Evolutionary conservation across 2,888 invertebrate genomes (phyloP), one percentile per base, ranked within the genome.

Genomic region (Drosophila leonis): DNA sequence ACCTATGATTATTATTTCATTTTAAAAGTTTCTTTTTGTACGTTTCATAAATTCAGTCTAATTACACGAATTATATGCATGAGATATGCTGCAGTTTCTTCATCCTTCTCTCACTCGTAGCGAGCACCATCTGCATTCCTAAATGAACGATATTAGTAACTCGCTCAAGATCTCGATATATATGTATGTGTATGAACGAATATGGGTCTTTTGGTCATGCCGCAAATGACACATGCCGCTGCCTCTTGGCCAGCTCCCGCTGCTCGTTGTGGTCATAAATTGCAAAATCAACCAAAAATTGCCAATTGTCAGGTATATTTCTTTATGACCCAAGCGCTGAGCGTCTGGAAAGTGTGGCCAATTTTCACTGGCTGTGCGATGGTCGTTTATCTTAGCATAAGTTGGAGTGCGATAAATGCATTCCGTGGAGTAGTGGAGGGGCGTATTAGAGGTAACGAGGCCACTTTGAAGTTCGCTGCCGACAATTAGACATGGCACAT

Each of bases 401-500:
- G 83, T 84, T 90, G 90, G 65, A 88, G 81, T 75, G 82, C 90
- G 90, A 90, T 92, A 92, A 91, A 92, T 91, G 91, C 91, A 85
- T 90, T 88, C 85, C 82, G 77, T 69, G 82, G 77, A 61, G 57
- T 65, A 56, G 33, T 42, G 55, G 61, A 20, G 78, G 24, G 5
- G 69, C 37, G n/a, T 18, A 4, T 29, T 31, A 51, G 52, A 52
- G 52, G 33, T 33, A 52, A 65, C 31, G 42, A 48, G 41, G 41
- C 82, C 78, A 72, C 83, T 80, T 83, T 80, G 78, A 80, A 74
- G 77, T 65, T 56, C 68, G 65, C 62, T 65, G 86, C 82, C 82
- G 76, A 82, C 87, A 91, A 91, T 91, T 92, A 91, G 91, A 81
- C 86, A 92, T 84, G 92, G 85, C 83, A 81, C 92, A 91, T 91